Percentiles rank a stretch among this genome's conserved stretches.
phyloP scores from a whole-genome alignment of 2,797 vertebrate genomes.

The Cuniculus paca region DNA sequence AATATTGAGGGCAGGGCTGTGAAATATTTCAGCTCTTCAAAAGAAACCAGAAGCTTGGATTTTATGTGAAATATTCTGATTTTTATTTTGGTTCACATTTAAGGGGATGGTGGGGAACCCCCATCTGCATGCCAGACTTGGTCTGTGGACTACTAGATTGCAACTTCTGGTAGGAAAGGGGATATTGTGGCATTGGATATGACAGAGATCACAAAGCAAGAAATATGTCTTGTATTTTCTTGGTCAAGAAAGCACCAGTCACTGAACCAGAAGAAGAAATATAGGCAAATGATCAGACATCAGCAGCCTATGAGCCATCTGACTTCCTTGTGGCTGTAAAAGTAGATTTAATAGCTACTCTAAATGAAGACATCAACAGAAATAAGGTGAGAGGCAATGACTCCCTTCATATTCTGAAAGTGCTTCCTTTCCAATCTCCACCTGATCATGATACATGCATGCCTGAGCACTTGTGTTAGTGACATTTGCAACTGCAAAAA shows the following conservation, averaged over 20 bases:
- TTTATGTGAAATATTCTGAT: neutral
- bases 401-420: neutral
- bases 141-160: neutral
- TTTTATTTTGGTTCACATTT: conserved; percentile 53
- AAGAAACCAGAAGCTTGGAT: conserved; percentile 56
- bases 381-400: neutral
- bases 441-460: neutral
- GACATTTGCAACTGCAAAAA: neutral
- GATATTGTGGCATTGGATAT: neutral
- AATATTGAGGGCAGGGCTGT: neutral
- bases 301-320: neutral
- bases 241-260: neutral
- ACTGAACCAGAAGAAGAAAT: neutral
- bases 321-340: neutral
- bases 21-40: conserved; percentile 34
- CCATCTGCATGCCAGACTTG: neutral
- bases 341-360: neutral
- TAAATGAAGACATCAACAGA: neutral
- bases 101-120: neutral
- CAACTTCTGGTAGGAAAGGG: neutral
- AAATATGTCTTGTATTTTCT: neutral
- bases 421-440: neutral
- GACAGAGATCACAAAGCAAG: neutral
- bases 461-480: neutral
- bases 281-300: neutral